phyloP scores from a whole-genome alignment of 2,113 vertebrate genomes.

The Larimichthys polyactis region DNA sequence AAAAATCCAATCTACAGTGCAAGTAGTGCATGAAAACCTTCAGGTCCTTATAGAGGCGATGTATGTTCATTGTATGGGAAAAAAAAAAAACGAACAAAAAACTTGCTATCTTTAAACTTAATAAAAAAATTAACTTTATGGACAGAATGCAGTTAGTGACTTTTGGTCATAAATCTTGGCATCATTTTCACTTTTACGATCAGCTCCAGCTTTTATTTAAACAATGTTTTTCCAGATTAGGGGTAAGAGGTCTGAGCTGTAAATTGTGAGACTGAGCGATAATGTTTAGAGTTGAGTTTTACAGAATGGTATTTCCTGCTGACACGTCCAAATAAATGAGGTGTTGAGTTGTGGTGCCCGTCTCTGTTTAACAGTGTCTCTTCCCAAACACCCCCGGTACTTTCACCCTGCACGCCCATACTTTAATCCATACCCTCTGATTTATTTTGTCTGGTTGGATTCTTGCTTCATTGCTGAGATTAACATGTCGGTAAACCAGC shows the following conservation, averaged over 20 bases:
- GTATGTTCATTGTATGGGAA: no score
- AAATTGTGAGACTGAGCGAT: neutral
- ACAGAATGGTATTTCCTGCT: slow-evolving; percentile 33
- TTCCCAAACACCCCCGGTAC: slow-evolving; percentile 13
- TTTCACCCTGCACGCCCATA: slow-evolving; percentile 1
- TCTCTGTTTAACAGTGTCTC: slow-evolving; percentile 34
- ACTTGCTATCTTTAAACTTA: no score
- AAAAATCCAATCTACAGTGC: no score
- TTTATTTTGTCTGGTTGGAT: slow-evolving; percentile 51
- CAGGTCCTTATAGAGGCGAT: no score
- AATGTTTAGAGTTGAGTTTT: slow-evolving; percentile 26
- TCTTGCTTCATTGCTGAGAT: slow-evolving; percentile 37
- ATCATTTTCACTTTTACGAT: slow-evolving; percentile 1
- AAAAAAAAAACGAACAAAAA: no score
- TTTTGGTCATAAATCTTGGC: neutral
- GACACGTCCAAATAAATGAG: slow-evolving; percentile 51
- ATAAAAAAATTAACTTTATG: no score
- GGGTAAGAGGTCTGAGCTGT: neutral
- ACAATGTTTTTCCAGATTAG: neutral
- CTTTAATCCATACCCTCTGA: slow-evolving; percentile 49
- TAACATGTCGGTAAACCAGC: slow-evolving; percentile 53
- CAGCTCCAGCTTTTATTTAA: slow-evolving; percentile 1
- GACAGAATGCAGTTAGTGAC: neutral
- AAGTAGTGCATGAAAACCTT: no score
- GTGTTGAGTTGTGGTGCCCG: slow-evolving; percentile 51